Evolutionary conservation across 2,888 invertebrate genomes (phyloP).

Genomic region (Gisinianus flammeolus): DNA sequence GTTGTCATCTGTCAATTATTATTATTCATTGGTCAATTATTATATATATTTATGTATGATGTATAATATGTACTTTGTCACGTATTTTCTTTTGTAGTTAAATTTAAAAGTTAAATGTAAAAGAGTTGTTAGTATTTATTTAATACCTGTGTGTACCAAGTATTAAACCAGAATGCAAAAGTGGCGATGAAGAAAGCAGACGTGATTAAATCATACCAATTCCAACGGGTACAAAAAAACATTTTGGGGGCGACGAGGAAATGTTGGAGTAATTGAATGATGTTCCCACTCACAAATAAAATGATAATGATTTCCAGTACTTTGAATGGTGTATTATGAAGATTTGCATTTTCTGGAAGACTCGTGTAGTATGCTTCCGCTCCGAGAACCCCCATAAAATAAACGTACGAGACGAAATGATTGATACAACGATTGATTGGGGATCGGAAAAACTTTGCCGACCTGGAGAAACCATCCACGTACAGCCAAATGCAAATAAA

Average conservation of each 20-base stretch:
- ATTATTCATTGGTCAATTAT: too few species aligned
- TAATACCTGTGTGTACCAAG: conserved; percentile 60
- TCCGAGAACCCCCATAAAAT: conserved; percentile 71
- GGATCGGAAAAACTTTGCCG: conserved; percentile 59
- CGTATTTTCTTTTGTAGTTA: too few species aligned
- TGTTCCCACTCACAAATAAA: conserved; percentile 64
- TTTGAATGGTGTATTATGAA: conserved; percentile 48
- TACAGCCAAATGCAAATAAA: conserved; percentile 62
- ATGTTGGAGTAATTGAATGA: conserved; percentile 47
- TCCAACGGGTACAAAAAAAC: conserved; percentile 69
- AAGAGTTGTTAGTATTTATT: not conserved
- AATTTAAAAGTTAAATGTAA: too few species aligned
- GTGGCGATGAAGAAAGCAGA: conserved; percentile 68
- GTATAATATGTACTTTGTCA: too few species aligned
- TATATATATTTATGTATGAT: too few species aligned
- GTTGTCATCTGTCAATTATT: not conserved
- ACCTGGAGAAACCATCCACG: conserved; percentile 4
- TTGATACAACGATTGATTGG: conserved; percentile 77
- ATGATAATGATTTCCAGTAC: conserved; percentile 62
- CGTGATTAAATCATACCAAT: conserved; percentile 70
- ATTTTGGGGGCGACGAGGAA: conserved; percentile 67
- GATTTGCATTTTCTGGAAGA: not conserved
- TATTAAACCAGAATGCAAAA: conserved; percentile 70
- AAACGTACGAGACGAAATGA: conserved; percentile 70
- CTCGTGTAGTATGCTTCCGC: conserved; percentile 60